Evolutionary conservation across 2,888 invertebrate genomes (phyloP).

Genomic region (Drosophila prolongata): DNA sequence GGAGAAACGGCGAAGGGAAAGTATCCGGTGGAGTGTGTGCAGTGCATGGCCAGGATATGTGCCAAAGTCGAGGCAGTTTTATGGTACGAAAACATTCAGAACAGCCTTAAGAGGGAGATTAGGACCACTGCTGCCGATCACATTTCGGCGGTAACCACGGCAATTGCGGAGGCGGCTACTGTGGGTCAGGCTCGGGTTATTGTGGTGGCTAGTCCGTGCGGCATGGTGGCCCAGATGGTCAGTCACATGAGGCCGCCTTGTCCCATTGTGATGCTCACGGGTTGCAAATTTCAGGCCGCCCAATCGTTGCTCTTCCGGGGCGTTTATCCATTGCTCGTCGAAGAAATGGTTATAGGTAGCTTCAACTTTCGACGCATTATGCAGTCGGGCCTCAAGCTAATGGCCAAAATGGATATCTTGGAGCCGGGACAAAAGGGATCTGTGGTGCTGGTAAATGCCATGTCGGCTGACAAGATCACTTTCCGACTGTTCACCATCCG

Average conservation of each 20-base stretch:
- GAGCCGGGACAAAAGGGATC: conserved; percentile 20
- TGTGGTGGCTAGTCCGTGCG: conserved; percentile 88
- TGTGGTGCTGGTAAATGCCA: conserved; percentile 56
- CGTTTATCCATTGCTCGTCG: conserved; percentile 50
- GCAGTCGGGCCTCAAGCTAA: conserved; percentile 27
- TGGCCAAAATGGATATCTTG: conserved; percentile 49
- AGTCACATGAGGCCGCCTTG: conserved; percentile 97
- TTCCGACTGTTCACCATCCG: conserved; percentile 47
- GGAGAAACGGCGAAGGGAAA: conserved; percentile 99
- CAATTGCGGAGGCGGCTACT: conserved; percentile 96
- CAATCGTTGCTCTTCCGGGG: conserved; percentile 85
- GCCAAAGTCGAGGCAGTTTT: conserved; percentile 98
- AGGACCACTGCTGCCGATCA: conserved; percentile 89
- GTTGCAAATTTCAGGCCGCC: conserved; percentile 92
- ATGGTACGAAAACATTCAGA: conserved; percentile 95
- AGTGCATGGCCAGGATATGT: conserved; percentile 96
- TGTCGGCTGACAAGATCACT: conserved; percentile 46
- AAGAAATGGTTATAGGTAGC: conserved; percentile 40
- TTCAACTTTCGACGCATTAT: conserved; percentile 45
- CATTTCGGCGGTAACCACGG: conserved; percentile 94
- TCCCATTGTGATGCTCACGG: conserved; percentile 95
- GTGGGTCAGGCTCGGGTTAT: conserved; percentile 95
- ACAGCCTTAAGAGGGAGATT: conserved; percentile 87
- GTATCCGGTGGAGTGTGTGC: conserved; percentile 95
- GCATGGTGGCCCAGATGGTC: conserved; percentile 90